These are phyloP conservation scores for Macroramphosus scolopax DNA, from an alignment of 2,797 vertebrate species.

Conservation along the genomic window DNA sequence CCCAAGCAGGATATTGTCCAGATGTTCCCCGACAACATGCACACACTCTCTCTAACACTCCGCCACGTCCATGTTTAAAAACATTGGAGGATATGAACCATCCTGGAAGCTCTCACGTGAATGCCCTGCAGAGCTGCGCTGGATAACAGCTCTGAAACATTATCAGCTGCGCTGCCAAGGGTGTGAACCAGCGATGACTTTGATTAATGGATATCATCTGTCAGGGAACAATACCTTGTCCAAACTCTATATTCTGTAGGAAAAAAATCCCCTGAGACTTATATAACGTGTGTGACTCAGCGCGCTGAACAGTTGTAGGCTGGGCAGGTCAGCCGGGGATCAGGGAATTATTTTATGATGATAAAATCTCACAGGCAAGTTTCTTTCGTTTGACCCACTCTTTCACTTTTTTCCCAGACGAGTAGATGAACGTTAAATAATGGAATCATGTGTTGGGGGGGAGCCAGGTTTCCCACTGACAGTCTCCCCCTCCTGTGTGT, in stretches of 20 bases:
- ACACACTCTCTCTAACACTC: constrained; percentile 2
- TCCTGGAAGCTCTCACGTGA: constrained; percentile 4
- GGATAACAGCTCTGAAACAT: constrained; percentile 35
- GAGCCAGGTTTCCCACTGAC: background rate
- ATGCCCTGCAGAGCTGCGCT: constrained; percentile 26
- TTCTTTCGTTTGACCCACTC: constrained; percentile 13
- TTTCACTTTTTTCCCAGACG: constrained; percentile 8
- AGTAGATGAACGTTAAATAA: background rate
- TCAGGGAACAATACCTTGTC: constrained; percentile 27
- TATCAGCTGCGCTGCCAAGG: constrained; percentile 20
- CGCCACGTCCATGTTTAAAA: background rate
- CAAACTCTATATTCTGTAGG: constrained; percentile 3
- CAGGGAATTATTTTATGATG: constrained; percentile 12
- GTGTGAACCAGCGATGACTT: constrained; percentile 32
- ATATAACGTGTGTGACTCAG: constrained; percentile 27
- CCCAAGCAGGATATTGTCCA: constrained; percentile 35
- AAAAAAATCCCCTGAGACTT: constrained; percentile 44
- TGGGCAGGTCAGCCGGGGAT: constrained; percentile 16
- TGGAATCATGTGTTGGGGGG: background rate
- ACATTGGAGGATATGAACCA: constrained; percentile 11
- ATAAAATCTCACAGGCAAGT: constrained; percentile 12
- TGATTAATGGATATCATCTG: constrained; percentile 47
- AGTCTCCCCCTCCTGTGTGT: background rate
- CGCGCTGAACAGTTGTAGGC: constrained; percentile 4
- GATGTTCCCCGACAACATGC: constrained; percentile 21